phyloP scores from a whole-genome alignment of 2,113 vertebrate species.

The Anguilla rostrata region DNA sequence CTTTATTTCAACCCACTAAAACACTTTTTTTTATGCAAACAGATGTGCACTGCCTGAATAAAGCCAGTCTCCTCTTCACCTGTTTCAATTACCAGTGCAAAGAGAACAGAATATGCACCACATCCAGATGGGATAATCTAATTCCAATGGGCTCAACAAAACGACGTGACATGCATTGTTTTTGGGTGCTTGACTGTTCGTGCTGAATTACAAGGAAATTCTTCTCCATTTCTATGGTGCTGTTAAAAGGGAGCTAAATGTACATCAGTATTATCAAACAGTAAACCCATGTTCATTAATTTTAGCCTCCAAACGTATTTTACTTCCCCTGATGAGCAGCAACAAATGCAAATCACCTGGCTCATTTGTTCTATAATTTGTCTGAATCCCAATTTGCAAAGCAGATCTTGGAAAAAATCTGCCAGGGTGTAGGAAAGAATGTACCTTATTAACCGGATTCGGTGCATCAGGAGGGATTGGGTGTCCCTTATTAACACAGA shows the following conservation, averaged over 20 bases:
- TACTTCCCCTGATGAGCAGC: neutral
- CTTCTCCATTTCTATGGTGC: neutral
- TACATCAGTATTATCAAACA: neutral
- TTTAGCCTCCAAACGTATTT: neutral
- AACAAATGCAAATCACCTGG: neutral
- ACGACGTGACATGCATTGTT: neutral
- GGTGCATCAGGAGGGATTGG: neutral
- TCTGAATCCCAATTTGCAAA: constrained; percentile 16
- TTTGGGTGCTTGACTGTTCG: neutral
- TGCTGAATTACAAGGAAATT: neutral
- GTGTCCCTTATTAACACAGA: neutral
- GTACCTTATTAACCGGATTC: neutral
- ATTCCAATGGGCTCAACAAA: neutral
- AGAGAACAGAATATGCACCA: neutral
- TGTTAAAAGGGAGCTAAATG: neutral
- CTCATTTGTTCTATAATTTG: constrained; percentile 26
- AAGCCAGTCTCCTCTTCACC: neutral
- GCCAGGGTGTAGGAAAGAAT: neutral
- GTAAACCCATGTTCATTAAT: neutral
- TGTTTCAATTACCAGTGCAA: neutral
- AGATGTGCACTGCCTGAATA: neutral
- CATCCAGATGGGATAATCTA: neutral
- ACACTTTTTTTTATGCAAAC: neutral
- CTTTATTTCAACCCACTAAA: neutral
- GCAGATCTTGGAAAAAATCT: neutral